Percentiles rank a stretch among this genome's conserved stretches.
These are phyloP conservation scores for Acrossocheilus wenchowensis DNA, from an alignment of 2,797 vertebrate species.

Conservation along the genomic window DNA sequence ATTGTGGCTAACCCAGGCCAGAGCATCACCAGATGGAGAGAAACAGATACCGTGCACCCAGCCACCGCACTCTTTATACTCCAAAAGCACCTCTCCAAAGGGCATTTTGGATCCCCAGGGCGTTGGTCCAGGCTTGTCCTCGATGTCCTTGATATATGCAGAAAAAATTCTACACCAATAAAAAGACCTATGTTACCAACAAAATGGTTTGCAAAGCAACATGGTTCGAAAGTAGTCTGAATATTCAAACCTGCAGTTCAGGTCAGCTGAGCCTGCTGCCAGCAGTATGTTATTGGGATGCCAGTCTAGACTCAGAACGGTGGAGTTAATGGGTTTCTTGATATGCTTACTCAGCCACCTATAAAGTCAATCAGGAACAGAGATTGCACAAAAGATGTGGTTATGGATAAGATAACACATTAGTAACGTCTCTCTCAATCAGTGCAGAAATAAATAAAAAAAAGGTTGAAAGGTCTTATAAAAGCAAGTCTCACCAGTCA, in stretches of 20 bases:
- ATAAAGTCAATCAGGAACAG: conserved; percentile 36
- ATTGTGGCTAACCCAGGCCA: conserved; percentile 83
- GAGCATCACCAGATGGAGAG: conserved; percentile 80
- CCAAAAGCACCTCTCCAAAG: conserved; percentile 82
- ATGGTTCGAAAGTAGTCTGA: neutral
- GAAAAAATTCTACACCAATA: conserved; percentile 75
- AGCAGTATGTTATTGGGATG: conserved; percentile 85
- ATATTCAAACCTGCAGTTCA: conserved; percentile 80
- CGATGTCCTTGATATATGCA: conserved; percentile 84
- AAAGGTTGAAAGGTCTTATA: neutral
- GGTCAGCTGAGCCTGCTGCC: conserved; percentile 78
- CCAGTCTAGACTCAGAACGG: conserved; percentile 81
- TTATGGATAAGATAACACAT: neutral
- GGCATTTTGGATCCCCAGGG: conserved; percentile 85
- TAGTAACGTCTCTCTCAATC: neutral
- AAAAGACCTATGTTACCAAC: neutral
- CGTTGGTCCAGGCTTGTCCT: conserved; percentile 83
- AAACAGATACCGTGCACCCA: conserved; percentile 84
- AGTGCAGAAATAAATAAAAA: neutral
- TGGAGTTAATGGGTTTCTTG: conserved; percentile 79
- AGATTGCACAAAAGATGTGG: neutral
- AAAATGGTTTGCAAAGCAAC: neutral
- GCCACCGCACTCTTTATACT: conserved; percentile 81
- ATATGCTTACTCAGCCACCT: conserved; percentile 89
- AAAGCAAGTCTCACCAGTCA: conserved; percentile 73